Evolutionary conservation across 2,888 invertebrate genomes (phyloP).

Genomic region (Protonemura montana): DNA sequence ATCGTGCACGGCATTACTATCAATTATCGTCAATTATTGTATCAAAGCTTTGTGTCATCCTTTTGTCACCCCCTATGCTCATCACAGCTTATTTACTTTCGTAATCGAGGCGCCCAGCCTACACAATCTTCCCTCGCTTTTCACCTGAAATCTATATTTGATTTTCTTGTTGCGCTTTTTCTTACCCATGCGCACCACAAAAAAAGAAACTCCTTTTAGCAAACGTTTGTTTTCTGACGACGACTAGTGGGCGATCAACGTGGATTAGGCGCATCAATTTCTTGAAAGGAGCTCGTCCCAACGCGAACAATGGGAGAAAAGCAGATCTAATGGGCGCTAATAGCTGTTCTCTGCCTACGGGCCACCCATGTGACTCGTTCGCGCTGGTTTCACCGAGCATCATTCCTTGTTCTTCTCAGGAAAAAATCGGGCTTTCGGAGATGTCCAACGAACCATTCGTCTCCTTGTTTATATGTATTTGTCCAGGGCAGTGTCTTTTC

Average conservation of each 20-base stretch:
- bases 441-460: background rate
- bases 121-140: background rate
- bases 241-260: background rate
- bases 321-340: conserved; percentile 7
- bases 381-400: background rate
- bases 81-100: background rate
- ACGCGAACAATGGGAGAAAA: background rate
- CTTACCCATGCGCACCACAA: background rate
- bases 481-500: background rate
- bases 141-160: background rate
- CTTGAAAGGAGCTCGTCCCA: background rate
- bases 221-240: background rate
- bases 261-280: background rate
- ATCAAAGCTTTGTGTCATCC: conserved; percentile 3
- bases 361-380: conserved; percentile 5
- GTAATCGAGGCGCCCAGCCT: background rate
- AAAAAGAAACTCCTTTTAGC: background rate
- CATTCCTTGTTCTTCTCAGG: background rate
- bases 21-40: conserved; percentile 12
- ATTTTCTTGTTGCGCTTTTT: background rate
- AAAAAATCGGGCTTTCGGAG: background rate
- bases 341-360: background rate
- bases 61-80: conserved; percentile 9
- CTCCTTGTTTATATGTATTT: background rate
- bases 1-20: background rate